A percentile compares a stretch with the other conserved stretches of the same genome.
These are phyloP conservation scores for Saturnia pavonia DNA, from an alignment of 2,888 invertebrate species.

Conservation along the genomic window DNA sequence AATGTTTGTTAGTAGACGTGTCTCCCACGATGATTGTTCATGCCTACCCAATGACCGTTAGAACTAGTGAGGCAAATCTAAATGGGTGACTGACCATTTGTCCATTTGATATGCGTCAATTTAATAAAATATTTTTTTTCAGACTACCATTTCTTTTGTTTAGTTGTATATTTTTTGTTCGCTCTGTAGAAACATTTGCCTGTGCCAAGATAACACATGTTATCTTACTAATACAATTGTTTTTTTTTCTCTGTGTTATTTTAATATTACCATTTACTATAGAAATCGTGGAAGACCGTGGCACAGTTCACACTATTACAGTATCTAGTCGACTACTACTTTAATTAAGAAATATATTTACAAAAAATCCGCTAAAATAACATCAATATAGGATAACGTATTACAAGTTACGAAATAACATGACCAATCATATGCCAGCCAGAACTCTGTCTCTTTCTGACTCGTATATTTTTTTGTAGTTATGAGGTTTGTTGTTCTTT, in stretches of 20 bases:
- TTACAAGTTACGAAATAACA: background rate
- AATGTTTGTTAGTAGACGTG: background rate
- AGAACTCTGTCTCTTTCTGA: background rate
- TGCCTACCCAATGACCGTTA: background rate
- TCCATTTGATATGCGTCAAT: background rate
- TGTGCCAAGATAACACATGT: background rate
- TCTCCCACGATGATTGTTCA: constrained; percentile 5
- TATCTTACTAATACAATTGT: too few relatives aligned
- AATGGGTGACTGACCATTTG: background rate
- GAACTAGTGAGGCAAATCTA: background rate
- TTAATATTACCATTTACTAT: too few relatives aligned
- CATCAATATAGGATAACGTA: background rate
- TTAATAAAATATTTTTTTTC: background rate
- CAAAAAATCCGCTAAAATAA: background rate
- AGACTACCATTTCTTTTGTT: too few relatives aligned
- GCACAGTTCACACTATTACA: too few relatives aligned
- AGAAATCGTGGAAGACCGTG: too few relatives aligned
- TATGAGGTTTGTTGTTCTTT: background rate
- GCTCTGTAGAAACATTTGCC: background rate
- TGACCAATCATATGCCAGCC: background rate
- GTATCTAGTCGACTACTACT: too few relatives aligned
- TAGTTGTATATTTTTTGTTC: background rate
- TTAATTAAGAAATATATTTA: too few relatives aligned
- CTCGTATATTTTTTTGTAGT: background rate
- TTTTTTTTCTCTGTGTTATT: too few relatives aligned